Base-by-base conservation (phyloP, 1,140 invertebrate species). In the Belonocnema kinseyi region DNA sequence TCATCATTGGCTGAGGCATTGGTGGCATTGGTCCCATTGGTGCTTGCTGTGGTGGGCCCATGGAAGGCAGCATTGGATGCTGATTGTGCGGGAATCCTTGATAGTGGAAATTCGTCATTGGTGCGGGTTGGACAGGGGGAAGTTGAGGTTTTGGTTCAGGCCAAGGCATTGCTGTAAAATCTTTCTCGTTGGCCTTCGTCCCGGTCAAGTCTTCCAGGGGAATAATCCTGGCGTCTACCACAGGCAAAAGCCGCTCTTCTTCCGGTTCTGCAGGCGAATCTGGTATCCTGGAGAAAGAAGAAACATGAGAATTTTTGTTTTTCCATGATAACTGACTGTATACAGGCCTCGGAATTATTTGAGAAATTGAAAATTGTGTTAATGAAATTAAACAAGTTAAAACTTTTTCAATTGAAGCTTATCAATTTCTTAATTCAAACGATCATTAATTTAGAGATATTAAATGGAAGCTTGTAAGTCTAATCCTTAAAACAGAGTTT, bases 241-340 rank as follows among this genome's bases (percentile, higher is more conserved):
- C 93, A 12, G 93, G 87, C 80, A 95, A 94, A 82, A 95, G 94
- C 10, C 93, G 93, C 90, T 98, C 97, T 74, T 94, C 89, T 81
- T 98, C 97, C 1, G 97, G 96, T 91, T 98, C 97, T 50, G 94
- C 93, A 0, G 97, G 93, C 66, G 95, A 95, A 86, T 98, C 97
- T 13, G 97, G 97, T 74, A 98, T 95, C 89, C 93, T 93, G 72
- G 11, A 79, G 75, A 76, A 70, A 79, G 82, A 83, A 56, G 61
- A 72, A 75, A 61, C 75, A 51, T 50, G 2, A 3, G 26, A 26
- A 26, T 33, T 33, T 33, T 33, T 33, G 1, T 33, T 33, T 5
- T 40, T 12, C 77, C 19, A 3, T 50, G 53, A 3, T 56, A 51
- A 72, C 26, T 50, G 13, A 26, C 13, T 56, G 0, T 75, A 75